phyloP scores from a whole-genome alignment of 2,888 invertebrate species.

The Scaptomyza reducta region DNA sequence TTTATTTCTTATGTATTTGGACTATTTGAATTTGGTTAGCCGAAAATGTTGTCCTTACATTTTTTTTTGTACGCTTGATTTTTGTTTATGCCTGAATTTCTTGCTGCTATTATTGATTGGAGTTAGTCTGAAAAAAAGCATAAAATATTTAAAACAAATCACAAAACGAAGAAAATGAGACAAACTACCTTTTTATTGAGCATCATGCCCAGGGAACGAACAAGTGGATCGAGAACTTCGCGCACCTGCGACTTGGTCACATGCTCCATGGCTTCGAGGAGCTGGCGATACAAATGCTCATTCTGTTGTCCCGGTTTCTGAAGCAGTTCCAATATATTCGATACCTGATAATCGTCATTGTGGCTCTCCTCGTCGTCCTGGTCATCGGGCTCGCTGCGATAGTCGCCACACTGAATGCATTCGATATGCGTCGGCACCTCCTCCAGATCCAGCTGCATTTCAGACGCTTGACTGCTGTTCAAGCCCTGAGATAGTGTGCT shows the following conservation, averaged over 20 bases:
- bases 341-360: slow-evolving; percentile 17
- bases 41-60: slow-evolving; percentile 21
- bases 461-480: neutral
- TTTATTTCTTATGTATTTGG: too few relatives aligned
- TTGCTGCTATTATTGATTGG: slow-evolving; percentile 6
- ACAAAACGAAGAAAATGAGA: neutral
- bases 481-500: neutral
- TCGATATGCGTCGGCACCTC: slow-evolving; percentile 57
- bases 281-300: slow-evolving; percentile 51
- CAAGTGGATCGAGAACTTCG: slow-evolving; percentile 75
- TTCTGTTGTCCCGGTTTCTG: slow-evolving; percentile 27
- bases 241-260: slow-evolving; percentile 74
- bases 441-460: slow-evolving; percentile 22
- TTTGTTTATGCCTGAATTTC: neutral
- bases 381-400: slow-evolving; percentile 24
- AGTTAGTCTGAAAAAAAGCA: neutral
- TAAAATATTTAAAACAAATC: neutral
- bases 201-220: slow-evolving; percentile 61
- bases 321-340: slow-evolving; percentile 29
- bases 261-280: slow-evolving; percentile 73
- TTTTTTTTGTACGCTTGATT: neutral
- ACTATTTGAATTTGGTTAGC: too few relatives aligned
- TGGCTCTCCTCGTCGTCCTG: neutral
- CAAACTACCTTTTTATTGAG: slow-evolving; percentile 48
- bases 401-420: slow-evolving; percentile 40